Base-by-base conservation (phyloP, 30 jellyfish, hydroid and myxozoan genomes). In the Mastigias papua region DNA sequence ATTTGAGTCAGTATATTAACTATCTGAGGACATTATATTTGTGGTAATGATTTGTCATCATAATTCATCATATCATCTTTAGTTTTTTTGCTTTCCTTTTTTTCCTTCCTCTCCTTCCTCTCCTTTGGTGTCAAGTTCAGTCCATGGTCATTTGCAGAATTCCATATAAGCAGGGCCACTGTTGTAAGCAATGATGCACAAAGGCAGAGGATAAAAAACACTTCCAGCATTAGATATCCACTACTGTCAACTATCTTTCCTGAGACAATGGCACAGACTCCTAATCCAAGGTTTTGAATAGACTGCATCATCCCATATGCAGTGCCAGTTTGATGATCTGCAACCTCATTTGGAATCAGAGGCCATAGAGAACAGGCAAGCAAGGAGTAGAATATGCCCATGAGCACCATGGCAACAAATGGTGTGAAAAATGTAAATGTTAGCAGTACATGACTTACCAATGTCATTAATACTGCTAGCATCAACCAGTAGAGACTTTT, bases 361-460 rank as follows among this genome's bases (percentile, higher is more conserved):
- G 99, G 99, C 99, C 99, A 96, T 42, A 96, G 75, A 4, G 99
- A 98, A 73, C 99, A 96, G 22, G 99, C 99, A 35, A 95, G 89
- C 22, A 95, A 87, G 22, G 99, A 90, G 84, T 95, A 95, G 1
- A 87, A 97, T n/a, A 90, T 69, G 19, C 99, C 99, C 99, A 95
- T 95, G 34, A 95, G 63, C 21, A 82, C 37, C 99, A 95, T 95
- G 35, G 98, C 97, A 60, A 91, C 71, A 48, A 26, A 86, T 6
- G 99, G 99, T 15, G 92, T 35, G 51, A 75, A 20, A 31, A 69
- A 80, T 7, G 96, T 80, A 31, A 95, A 76, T 13, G 98, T 92
- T 7, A 95, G 89, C 20, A 95, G 19, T 17, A 86, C 96, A 82
- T 95, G 99, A 34, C 97, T 78, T 28, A 73, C 93, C 10, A 95